Base-by-base conservation (phyloP, 1,140 invertebrate species). In the Leucophenga varia region DNA sequence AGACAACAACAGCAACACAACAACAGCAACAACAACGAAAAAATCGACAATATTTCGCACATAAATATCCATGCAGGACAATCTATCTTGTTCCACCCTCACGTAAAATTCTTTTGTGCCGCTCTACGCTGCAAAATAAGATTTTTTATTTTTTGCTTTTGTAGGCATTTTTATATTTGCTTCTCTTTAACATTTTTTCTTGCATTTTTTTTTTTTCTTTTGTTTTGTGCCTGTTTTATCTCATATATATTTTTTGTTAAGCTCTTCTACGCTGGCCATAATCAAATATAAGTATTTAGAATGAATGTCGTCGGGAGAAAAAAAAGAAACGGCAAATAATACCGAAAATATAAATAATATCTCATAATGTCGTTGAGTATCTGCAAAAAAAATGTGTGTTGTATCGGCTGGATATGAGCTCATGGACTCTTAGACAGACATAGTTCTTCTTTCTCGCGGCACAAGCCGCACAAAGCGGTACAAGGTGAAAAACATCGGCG, bases 61-160 rank as follows among this genome's bases (percentile, higher is more conserved):
- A 70, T 70, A 70, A 70, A 70, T 70, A 61, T 70, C 38, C 49
- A 50, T 49, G 32, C 37, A 49, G 52, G 52, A 48, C 59, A 70
- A 70, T 70, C 67, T 70, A 70, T 70, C 67, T 65, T 70, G 44
- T 49, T 44, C 39, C 63, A 59, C 50, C 61, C 63, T 64, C 63
- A 67, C 55, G 52, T 67, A 55, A 61, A 61, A 59, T 61, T 56
- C 58, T 47, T 67, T 65, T 65, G 63, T 67, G 43, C 35, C 22
- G 22, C 22, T 25, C 22, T 25, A 10, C 22, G 22, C 5, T 25
- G 5, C 45, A 55, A 59, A 58, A 49, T 45, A 39, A 54, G 57
- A 43, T 25, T 6, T 25, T 5, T 25, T 59, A 51, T 64, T 56
- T 52, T 31, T 39, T 16, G 13, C 35, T 37, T 37, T 18, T 37